Evolutionary conservation across 2,113 vertebrate genomes (phyloP), one percentile per base, ranked within the genome.

Genomic region (Rhinoderma darwinii): DNA sequence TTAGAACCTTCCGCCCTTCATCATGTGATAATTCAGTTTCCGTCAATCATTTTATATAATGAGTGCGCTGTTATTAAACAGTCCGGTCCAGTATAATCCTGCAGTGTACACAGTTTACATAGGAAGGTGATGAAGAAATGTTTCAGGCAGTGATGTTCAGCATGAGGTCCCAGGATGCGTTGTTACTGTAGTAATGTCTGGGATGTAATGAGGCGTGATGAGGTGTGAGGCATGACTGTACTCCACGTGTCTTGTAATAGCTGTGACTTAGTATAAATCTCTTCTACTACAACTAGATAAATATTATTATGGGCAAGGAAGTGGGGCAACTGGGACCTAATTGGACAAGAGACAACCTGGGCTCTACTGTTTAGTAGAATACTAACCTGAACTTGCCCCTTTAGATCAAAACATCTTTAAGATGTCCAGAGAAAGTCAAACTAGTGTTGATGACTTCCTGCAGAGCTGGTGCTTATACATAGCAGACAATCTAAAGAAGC

Each of bases 161-260:
- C 51, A 47, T 76, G 73, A 76, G 41, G n/a, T 76, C 73, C 66
- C n/a, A 2, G 1, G 37, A 27, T 56, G 37, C n/a, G 25, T 12
- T 73, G 3, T 43, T 81, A 41, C 32, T 54, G 41, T 37, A 63
- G 54, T 81, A 63, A 81, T 61, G 54, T 81, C 54, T 81, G 78
- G 78, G 54, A 35, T 81, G 78, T 81, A 81, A 81, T 59, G 78
- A 81, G 78, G 32, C 50, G 77, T 56, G 77, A 77, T n/a, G 10
- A 44, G 15, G 18, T 8, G 35, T 32, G 15, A 59, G 25, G 41
- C 17, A 30, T 44, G 73, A 44, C 41, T 15, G n/a, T 25, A 39
- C 51, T 41, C 77, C 77, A 61, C 54, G 35, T 61, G 78, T 81
- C 78, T 59, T 63, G 37, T 39, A 76, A 76, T 76, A 76, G 43